Conservation (phyloP, 2,888 invertebrate species). For the Glyphotaelius pellucidus region DNA sequence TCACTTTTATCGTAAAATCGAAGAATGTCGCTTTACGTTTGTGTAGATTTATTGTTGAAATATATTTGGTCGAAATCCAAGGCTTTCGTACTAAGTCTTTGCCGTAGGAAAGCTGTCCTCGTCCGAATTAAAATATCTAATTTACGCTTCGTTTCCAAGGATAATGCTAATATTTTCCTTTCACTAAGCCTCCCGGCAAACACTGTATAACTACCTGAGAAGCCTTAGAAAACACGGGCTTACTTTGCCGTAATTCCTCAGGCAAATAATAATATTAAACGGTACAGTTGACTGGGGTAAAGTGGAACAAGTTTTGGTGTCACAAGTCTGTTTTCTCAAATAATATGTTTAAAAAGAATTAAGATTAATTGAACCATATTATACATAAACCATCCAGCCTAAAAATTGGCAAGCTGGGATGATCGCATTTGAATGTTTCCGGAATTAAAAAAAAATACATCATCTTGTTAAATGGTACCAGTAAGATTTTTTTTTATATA, state of each 20-base stretch:
- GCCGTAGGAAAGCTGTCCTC: not conserved
- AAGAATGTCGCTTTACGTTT: not conserved
- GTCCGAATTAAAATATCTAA: not conserved
- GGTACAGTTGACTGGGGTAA: not conserved
- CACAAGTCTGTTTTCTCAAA: not conserved
- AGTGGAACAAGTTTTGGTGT: not conserved
- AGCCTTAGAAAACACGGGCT: slow-evolving; percentile 2
- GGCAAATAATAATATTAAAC: not conserved
- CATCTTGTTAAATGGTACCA: no score
- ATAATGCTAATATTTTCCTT: slow-evolving; percentile 2
- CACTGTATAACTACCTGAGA: not conserved
- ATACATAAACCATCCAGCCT: no score
- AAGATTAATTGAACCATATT: no score
- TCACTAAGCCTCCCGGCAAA: not conserved
- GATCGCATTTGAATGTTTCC: no score
- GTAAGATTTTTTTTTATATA: no score
- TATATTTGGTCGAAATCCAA: not conserved
- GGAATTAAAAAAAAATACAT: no score
- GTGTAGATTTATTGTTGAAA: not conserved
- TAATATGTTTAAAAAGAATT: no score
- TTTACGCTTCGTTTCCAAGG: not conserved
- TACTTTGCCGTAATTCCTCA: not conserved
- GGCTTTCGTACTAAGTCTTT: not conserved
- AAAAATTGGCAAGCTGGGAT: no score
- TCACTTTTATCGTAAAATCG: no score